These are phyloP conservation scores for Ambastaia sidthimunki DNA, from an alignment of 2,797 vertebrate genomes.

Conservation along the genomic window DNA sequence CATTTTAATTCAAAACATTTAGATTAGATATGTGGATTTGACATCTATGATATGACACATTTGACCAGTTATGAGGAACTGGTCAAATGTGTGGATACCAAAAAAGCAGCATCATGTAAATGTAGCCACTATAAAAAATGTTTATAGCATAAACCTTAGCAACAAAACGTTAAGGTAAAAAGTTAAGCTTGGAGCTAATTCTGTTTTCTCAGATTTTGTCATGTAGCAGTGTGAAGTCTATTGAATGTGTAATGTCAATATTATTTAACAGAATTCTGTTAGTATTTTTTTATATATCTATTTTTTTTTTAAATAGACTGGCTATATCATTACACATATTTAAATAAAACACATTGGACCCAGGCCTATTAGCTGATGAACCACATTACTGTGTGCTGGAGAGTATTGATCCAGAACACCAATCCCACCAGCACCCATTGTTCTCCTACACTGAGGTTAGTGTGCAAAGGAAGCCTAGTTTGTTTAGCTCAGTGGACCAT, in stretches of 20 bases:
- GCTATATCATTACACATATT: not conserved
- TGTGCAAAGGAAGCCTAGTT: conserved; percentile 65
- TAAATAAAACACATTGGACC: conserved; percentile 1
- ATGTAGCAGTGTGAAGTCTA: no score
- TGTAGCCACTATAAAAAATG: no score
- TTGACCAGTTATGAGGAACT: not conserved
- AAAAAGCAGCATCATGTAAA: not conserved
- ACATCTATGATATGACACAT: no score
- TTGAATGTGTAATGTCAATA: no score
- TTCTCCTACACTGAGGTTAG: conserved; percentile 17
- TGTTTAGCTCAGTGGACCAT: conserved; percentile 75
- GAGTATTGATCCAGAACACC: conserved; percentile 32
- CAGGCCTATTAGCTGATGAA: conserved; percentile 24
- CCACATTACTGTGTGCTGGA: conserved; percentile 26
- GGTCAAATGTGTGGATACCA: not conserved
- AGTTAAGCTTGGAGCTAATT: no score
- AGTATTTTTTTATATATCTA: no score
- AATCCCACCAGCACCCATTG: conserved; percentile 26
- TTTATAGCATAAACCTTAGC: no score
- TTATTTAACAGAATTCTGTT: no score
- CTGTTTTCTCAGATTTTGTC: no score
- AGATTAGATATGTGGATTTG: no score
- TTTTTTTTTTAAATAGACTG: not conserved
- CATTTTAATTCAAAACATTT: no score
- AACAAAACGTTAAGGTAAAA: no score